Evolutionary conservation across 2,113 vertebrate genomes (phyloP).

Genomic region (Laticauda colubrina): DNA sequence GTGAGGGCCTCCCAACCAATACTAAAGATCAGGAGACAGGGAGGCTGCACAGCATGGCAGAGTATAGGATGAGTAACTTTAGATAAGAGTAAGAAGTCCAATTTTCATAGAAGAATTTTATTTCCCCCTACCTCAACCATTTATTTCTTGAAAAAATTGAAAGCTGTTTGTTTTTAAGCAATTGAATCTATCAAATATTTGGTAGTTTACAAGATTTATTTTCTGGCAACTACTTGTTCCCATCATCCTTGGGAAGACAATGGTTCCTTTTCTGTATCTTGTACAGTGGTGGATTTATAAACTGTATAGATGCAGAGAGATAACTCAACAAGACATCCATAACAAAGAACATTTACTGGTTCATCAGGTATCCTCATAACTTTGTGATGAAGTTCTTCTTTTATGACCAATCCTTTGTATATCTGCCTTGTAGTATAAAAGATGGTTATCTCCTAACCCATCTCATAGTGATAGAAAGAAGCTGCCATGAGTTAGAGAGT

Average conservation of each 20-base stretch:
- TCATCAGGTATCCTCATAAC: too few species aligned
- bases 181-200: neutral
- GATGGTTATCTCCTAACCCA: too few species aligned
- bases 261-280: neutral
- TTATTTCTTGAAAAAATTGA: neutral
- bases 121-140: neutral
- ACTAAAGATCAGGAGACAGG: neutral
- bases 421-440: too few species aligned
- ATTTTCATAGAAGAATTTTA: neutral
- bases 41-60: neutral
- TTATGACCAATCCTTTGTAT: too few species aligned
- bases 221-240: neutral
- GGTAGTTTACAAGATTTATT: neutral
- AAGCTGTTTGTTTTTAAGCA: neutral
- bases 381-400: too few species aligned
- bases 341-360: too few species aligned
- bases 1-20: neutral
- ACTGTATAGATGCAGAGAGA: too few species aligned
- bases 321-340: too few species aligned
- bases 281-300: too few species aligned
- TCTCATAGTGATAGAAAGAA: too few species aligned
- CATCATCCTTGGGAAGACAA: neutral
- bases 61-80: neutral
- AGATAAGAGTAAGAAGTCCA: neutral
- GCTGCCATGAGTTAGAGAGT: too few species aligned